These are phyloP conservation scores for Aythya fuligula DNA, from an alignment of 2,797 vertebrate species.

Conservation along the genomic window DNA sequence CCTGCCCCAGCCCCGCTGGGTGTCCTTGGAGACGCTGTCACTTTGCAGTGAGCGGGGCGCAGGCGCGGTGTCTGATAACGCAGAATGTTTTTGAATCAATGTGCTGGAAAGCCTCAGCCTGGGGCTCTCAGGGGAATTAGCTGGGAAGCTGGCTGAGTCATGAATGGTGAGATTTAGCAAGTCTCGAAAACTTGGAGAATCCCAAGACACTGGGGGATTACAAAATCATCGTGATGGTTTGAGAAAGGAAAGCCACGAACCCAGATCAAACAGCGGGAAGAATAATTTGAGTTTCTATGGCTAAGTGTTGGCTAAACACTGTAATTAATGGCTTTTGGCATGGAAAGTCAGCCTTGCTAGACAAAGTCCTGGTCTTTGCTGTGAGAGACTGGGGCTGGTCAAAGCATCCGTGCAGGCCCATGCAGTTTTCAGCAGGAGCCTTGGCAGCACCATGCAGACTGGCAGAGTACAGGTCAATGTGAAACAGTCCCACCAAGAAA, in stretches of 20 bases:
- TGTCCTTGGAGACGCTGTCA: background rate
- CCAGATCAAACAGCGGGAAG: background rate
- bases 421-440: background rate
- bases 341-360: background rate
- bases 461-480: background rate
- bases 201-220: background rate
- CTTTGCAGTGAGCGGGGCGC: background rate
- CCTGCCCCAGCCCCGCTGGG: background rate
- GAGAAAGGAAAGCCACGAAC: background rate
- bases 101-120: background rate
- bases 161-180: background rate
- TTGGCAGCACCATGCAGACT: background rate
- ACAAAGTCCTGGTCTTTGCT: background rate
- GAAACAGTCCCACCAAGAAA: background rate
- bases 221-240: background rate
- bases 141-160: background rate
- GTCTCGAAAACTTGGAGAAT: background rate
- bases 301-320: background rate
- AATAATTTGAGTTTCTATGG: background rate
- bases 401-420: accelerated
- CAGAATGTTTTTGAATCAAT: background rate
- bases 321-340: background rate
- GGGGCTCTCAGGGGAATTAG: background rate
- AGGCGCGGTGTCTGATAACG: background rate
- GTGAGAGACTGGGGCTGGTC: background rate